Evolutionary conservation across 1,140 invertebrate genomes (phyloP).

Genomic region (Panagrolaimus sp.): DNA sequence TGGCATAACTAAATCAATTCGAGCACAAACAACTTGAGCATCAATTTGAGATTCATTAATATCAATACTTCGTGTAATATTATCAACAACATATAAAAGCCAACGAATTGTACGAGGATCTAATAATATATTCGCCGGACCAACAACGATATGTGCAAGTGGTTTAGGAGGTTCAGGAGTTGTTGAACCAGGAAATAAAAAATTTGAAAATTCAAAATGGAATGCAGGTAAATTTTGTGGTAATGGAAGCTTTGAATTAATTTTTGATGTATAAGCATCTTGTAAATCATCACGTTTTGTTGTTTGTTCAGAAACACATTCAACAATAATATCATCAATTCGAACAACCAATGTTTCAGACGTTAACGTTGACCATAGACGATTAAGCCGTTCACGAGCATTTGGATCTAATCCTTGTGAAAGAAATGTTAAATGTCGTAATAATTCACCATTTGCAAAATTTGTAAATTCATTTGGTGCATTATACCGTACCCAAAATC

Average conservation of each 20-base stretch:
- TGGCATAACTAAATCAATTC: conserved; percentile 2
- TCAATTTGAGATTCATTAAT: background rate
- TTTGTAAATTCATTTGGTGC: conserved; percentile 48
- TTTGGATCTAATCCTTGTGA: conserved; percentile 46
- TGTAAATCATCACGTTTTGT: conserved; percentile 36
- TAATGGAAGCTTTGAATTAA: conserved; percentile 65
- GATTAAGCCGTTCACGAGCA: conserved; percentile 37
- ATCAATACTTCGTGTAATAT: conserved; percentile 25
- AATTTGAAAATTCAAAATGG: conserved; percentile 90
- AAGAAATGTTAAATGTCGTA: conserved; percentile 64
- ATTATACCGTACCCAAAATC: conserved; percentile 44
- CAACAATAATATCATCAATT: conserved; percentile 73
- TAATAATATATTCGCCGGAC: conserved; percentile 44
- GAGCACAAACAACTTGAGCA: background rate
- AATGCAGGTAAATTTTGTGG: conserved; percentile 80
- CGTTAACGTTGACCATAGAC: conserved; percentile 66
- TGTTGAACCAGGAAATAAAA: conserved; percentile 73
- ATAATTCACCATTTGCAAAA: conserved; percentile 59
- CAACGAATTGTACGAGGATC: conserved; percentile 50
- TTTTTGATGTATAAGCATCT: conserved; percentile 24
- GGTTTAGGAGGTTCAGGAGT: conserved; percentile 22
- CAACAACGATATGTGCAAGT: conserved; percentile 40
- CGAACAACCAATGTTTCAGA: conserved; percentile 81
- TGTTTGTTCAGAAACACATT: conserved; percentile 72
- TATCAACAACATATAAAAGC: conserved; percentile 51